Evolutionary conservation across 2,797 vertebrate genomes (phyloP), one percentile per base, ranked within the genome.

Genomic region (Peromyscus attwateri): DNA sequence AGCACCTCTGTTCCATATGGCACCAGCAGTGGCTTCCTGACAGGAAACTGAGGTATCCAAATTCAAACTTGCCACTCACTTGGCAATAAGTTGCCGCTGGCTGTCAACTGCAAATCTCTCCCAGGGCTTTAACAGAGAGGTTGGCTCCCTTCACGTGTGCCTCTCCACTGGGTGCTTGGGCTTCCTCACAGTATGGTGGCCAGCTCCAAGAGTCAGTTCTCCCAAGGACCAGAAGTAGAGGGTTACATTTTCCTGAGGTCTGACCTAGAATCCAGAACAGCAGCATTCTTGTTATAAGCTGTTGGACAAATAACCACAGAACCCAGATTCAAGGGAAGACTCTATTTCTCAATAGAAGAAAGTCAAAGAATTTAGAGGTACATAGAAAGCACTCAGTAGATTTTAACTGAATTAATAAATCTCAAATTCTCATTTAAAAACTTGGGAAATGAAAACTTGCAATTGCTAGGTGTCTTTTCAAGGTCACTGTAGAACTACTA

Each of bases 361-460:
- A 70, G 4, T 85, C 23, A 25, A 84, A 91, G 62, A 95, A 87
- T 43, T 89, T 21, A 11, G 16, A 19, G 27, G 5, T 62, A 87
- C 77, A 81, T 2, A 82, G 49, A 71, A 55, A n/a, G 25, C 37
- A 12, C 13, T 90, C 40, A 49, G 6, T 52, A 76, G 52, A 88
- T 43, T 68, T 60, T 62, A 77, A 31, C 25, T 37, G n/a, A 92
- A 70, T 93, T 70, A 85, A 81, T 49, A 76, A 77, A 92, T 82
- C 29, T 52, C 55, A 89, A 43, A 52, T 88, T 91, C 37, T 49
- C 68, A 66, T 77, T 25, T 68, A 40, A 93, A 49, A 73, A 40
- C 46, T 27, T 11, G 87, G n/a, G 17, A 96, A 95, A 90, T 7
- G 92, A 14, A 91, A 81, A 68, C 75, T 84, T 87, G 46, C 83